These are phyloP conservation scores for Holacanthella duospinosa DNA, from an alignment of 2,888 invertebrate species.

Conservation along the genomic window DNA sequence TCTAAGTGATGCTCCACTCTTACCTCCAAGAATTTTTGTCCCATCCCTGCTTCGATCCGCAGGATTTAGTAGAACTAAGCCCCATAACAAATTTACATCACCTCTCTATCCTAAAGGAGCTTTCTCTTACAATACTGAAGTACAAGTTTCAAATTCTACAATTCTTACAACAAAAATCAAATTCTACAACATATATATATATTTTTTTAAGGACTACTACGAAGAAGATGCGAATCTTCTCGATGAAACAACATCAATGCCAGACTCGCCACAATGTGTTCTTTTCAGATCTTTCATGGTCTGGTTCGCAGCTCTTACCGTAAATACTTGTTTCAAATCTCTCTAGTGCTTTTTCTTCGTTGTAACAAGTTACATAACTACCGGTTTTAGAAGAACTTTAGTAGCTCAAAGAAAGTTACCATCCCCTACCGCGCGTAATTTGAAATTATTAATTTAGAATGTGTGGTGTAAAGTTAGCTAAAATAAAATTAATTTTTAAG, in stretches of 20 bases:
- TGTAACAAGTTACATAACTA: too few species aligned
- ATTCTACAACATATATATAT: neutral
- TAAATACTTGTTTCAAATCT: slow-evolving; percentile 5
- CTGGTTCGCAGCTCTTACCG: slow-evolving; percentile 59
- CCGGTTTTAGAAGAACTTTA: too few species aligned
- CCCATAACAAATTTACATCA: slow-evolving; percentile 34
- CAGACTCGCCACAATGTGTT: slow-evolving; percentile 81
- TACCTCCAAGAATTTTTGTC: slow-evolving; percentile 46
- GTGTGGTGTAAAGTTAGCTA: too few species aligned
- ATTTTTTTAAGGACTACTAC: slow-evolving; percentile 34
- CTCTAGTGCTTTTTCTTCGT: too few species aligned
- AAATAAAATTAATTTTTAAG: too few species aligned
- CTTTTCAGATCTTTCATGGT: slow-evolving; percentile 85
- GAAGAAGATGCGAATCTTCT: slow-evolving; percentile 37
- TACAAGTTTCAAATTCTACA: neutral
- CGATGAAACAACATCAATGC: slow-evolving; percentile 52
- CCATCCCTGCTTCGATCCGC: slow-evolving; percentile 17
- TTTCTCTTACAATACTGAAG: slow-evolving; percentile 35
- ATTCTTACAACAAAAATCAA: neutral
- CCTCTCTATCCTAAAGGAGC: slow-evolving; percentile 36
- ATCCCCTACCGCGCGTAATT: too few species aligned
- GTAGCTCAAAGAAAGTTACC: too few species aligned
- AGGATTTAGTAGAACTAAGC: slow-evolving; percentile 25
- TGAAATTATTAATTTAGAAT: too few species aligned
- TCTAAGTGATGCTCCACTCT: slow-evolving; percentile 72